A percentile compares a stretch with the other conserved stretches of the same genome.
Conservation (phyloP, 2,797 vertebrate species). For the Trachurus trachurus region DNA sequence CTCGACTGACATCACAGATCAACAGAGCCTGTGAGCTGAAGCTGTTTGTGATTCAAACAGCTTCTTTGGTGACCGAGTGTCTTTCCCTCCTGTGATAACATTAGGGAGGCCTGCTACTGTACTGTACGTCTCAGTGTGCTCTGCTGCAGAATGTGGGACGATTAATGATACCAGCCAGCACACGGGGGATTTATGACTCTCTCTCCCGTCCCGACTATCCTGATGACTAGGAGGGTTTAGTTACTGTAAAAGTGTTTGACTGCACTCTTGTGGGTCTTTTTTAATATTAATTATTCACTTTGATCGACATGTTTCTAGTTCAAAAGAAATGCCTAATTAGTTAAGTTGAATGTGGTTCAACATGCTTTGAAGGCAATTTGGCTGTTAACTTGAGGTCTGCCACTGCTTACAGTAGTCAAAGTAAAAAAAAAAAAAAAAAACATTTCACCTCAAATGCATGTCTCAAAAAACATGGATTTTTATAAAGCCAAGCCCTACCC, state of each 20-base stretch:
- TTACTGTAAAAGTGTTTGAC: slow-evolving; percentile 1
- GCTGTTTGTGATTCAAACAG: slow-evolving; percentile 41
- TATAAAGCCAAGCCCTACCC: slow-evolving; percentile 2
- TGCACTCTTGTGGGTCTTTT: neutral
- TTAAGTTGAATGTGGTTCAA: slow-evolving; percentile 15
- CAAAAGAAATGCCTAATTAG: slow-evolving; percentile 34
- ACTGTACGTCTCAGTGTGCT: slow-evolving; percentile 2
- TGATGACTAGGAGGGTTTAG: neutral
- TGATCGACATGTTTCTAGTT: slow-evolving; percentile 33
- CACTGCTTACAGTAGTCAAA: slow-evolving; percentile 1
- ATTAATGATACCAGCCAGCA: slow-evolving; percentile 28
- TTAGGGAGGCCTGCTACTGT: slow-evolving; percentile 14
- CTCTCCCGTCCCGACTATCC: slow-evolving; percentile 4
- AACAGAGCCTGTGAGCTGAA: slow-evolving; percentile 18
- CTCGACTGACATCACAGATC: slow-evolving; percentile 15
- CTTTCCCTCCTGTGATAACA: slow-evolving; percentile 10
- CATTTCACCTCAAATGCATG: neutral
- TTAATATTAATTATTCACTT: slow-evolving; percentile 38
- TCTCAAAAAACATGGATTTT: slow-evolving; percentile 22
- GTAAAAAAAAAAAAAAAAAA: neutral
- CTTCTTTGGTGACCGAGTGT: slow-evolving; percentile 10
- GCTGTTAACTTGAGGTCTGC: slow-evolving; percentile 13
- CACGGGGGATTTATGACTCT: neutral
- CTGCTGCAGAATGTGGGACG: slow-evolving; percentile 19
- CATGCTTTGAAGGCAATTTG: slow-evolving; percentile 33